Conservation (phyloP, 2,113 vertebrate genomes). For the Stigmatopora nigra region DNA sequence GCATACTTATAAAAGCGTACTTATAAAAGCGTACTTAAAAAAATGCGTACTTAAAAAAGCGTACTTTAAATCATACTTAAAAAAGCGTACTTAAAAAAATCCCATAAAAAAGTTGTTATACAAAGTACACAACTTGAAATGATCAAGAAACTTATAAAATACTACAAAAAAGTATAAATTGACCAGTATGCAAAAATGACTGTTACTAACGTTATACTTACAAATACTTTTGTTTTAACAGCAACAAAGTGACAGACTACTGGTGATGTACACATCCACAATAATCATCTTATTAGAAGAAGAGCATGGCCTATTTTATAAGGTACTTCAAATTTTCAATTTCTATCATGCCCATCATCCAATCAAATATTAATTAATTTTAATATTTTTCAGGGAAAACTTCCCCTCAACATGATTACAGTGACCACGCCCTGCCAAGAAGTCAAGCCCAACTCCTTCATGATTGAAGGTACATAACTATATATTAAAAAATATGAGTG, state of each 20-base stretch:
- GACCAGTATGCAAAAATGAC: too few relatives aligned
- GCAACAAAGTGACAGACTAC: conserved; percentile 81
- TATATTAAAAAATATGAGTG: too few relatives aligned
- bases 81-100: too few relatives aligned
- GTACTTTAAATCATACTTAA: too few relatives aligned
- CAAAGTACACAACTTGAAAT: too few relatives aligned
- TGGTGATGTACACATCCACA: conserved; percentile 84
- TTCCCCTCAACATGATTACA: conserved; percentile 83
- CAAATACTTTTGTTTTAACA: conserved; percentile 39
- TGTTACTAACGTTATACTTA: background rate
- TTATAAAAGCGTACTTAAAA: too few relatives aligned
- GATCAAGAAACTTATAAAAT: background rate
- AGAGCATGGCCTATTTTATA: conserved; percentile 75
- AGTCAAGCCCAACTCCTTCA: conserved; percentile 80
- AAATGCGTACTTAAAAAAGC: too few relatives aligned
- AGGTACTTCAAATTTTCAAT: conserved; percentile 65
- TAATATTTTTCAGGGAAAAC: conserved; percentile 80
- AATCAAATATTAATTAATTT: conserved; percentile 7
- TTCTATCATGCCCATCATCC: background rate
- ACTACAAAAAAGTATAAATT: background rate
- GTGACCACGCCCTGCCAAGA: conserved; percentile 83
- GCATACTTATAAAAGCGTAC: too few relatives aligned
- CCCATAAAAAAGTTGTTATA: too few relatives aligned
- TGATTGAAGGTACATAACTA: conserved; percentile 80
- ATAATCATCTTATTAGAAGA: conserved; percentile 89